Evolutionary conservation across 2,888 invertebrate genomes (phyloP), one percentile per base, ranked within the genome.

Genomic region (Eupithecia vulgata): DNA sequence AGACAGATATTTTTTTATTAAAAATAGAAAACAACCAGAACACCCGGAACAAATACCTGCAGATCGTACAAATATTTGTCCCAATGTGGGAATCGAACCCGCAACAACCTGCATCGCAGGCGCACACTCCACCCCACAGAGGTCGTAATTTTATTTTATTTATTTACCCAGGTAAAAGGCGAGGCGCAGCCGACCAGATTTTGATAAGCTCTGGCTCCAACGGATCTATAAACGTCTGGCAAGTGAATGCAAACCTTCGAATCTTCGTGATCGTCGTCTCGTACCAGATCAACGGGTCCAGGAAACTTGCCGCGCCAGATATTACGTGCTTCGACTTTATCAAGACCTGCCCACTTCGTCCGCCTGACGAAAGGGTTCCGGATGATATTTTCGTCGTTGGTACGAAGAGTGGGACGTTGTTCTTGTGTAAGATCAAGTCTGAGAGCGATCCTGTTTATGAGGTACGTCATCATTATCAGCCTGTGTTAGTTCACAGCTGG

Each of bases 311-410:
- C 0, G 77, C 85, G 0, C 85, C 88, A 0, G 91, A 92, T 25
- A 88, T 94, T 35, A 90, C 82, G 7, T 92, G 93, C 76, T 92
- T 94, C 48, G 93, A 93, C 70, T 93, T 91, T 67, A 87, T 90
- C 0, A 92, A 88, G 75, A 81, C 82, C 0, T 88, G 79, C 59
- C 90, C 91, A 0, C 72, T 91, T 0, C 80, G 89, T 0, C 86
- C 90, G 0, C 81, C 84, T 17, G 88, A 88, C 0, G 87, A 91
- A 61, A 89, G 86, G 30, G 80, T 84, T 0, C 80, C 87, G 0
- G 88, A 88, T 10, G 90, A 92, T 25, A 76, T 92, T 0, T 93
- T 94, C 52, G 91, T 92, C 0, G 92, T 92, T 0, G 93, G 93
- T 0, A 82, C 90, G 0, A 89, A 85, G 13, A 83, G 85, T 8